These are phyloP conservation scores for Drosophila neonasuta DNA, from an alignment of 2,888 invertebrate genomes.

Conservation along the genomic window DNA sequence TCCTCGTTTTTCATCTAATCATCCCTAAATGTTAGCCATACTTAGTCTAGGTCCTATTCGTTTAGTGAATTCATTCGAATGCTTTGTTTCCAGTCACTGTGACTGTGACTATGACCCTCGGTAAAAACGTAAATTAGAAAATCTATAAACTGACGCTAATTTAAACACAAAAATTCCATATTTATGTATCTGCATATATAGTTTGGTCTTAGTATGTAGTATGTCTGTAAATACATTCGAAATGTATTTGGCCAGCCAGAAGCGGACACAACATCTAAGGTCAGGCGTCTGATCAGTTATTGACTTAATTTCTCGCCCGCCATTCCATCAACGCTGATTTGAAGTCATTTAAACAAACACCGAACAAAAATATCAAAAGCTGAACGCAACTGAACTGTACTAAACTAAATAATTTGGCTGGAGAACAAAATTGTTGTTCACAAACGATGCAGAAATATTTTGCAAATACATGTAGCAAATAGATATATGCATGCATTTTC, in stretches of 20 bases:
- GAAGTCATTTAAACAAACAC: constrained; percentile 63
- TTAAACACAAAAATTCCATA: constrained; percentile 56
- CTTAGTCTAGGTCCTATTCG: too few species aligned
- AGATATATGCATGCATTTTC: constrained; percentile 17
- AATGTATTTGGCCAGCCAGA: constrained; percentile 13
- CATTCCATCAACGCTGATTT: constrained; percentile 58
- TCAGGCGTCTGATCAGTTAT: constrained; percentile 58
- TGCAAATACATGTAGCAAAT: constrained; percentile 27
- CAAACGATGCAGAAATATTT: constrained; percentile 56
- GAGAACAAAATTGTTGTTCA: constrained; percentile 38
- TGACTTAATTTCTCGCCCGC: constrained; percentile 65
- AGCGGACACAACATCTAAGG: constrained; percentile 46
- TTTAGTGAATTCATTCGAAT: too few species aligned
- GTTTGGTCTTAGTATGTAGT: neutral
- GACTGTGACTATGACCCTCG: constrained; percentile 36
- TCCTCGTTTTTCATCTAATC: too few species aligned
- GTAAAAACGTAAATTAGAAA: constrained; percentile 41
- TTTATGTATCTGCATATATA: constrained; percentile 4
- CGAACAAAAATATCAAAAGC: constrained; percentile 36
- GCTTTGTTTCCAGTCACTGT: neutral
- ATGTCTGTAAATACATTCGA: constrained; percentile 7
- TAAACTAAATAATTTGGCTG: constrained; percentile 7
- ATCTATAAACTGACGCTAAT: constrained; percentile 53
- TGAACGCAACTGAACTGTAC: constrained; percentile 16
- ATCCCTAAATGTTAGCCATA: too few species aligned